These are phyloP conservation scores for Betta splendens DNA, from an alignment of 2,797 vertebrate species.

Conservation along the genomic window DNA sequence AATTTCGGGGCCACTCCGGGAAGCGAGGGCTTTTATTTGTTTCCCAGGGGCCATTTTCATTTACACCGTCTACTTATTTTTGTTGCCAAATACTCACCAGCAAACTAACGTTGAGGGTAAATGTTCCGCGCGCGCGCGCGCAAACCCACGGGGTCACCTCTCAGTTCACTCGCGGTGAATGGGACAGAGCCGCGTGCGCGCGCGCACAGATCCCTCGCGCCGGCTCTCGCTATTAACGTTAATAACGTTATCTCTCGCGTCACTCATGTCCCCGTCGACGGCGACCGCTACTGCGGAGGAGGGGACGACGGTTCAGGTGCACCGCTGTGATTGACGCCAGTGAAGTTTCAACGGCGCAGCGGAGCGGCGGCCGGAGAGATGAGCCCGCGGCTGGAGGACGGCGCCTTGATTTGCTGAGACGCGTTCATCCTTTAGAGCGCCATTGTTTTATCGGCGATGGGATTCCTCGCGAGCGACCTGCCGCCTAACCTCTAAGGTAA, in stretches of 20 bases:
- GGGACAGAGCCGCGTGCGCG: conserved; percentile 54
- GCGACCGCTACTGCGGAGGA: conserved; percentile 30
- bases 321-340: conserved; percentile 59
- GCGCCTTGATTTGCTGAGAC: conserved; percentile 20
- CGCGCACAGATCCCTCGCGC: conserved; percentile 48
- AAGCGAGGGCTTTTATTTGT: not conserved
- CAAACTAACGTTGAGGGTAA: not conserved
- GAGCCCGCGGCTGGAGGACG: not conserved
- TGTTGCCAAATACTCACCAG: not conserved
- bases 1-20: too few species aligned
- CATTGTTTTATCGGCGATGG: conserved; percentile 37
- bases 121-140: conserved; percentile 33
- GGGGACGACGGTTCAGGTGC: conserved; percentile 67
- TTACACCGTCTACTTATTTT: not conserved
- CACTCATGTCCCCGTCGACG: conserved; percentile 59
- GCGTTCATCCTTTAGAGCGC: conserved; percentile 23
- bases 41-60: not conserved
- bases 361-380: not conserved
- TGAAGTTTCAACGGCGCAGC: conserved; percentile 30
- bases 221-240: conserved; percentile 63
- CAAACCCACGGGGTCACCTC: conserved; percentile 27
- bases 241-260: conserved; percentile 77
- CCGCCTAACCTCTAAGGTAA: conserved; percentile 61
- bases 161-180: conserved; percentile 15
- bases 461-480: conserved; percentile 60